A percentile compares a stretch with the other conserved stretches of the same genome.
Evolutionary conservation across 1,140 invertebrate genomes (phyloP).

Genomic region (Phthorimaea operculella): DNA sequence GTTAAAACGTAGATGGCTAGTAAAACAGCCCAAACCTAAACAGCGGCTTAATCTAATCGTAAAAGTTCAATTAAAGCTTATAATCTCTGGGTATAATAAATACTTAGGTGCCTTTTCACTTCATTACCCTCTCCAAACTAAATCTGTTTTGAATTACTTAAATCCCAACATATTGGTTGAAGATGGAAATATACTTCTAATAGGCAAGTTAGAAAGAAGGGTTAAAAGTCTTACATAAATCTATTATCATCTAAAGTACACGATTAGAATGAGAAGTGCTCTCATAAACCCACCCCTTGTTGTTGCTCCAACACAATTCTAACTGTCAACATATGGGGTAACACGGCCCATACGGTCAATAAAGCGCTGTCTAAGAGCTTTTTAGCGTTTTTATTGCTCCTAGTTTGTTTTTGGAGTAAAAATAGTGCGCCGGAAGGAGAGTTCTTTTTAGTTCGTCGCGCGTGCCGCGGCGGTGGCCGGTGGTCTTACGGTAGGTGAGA

Average conservation of each 20-base stretch:
- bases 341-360: slow-evolving; percentile 44
- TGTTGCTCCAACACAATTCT: slow-evolving; percentile 8
- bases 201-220: no score
- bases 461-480: slow-evolving; percentile 23
- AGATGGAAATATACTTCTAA: no score
- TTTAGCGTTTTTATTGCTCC: slow-evolving; percentile 34
- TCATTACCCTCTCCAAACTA: no score
- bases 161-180: no score
- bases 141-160: no score
- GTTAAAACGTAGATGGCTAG: no score
- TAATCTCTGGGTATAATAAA: no score
- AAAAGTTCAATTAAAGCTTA: no score
- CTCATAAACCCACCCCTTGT: slow-evolving; percentile 1
- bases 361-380: slow-evolving; percentile 26
- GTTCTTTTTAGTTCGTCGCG: slow-evolving; percentile 30
- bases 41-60: no score
- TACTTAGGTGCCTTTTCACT: no score
- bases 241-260: slow-evolving; percentile 2
- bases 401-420: slow-evolving; percentile 30
- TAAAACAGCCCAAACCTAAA: no score
- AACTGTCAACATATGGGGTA: slow-evolving; percentile 26
- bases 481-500: slow-evolving; percentile 25
- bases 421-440: slow-evolving; percentile 46
- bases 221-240: neutral
- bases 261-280: neutral